A percentile compares a stretch with the other conserved stretches of the same genome.
Evolutionary conservation across 2,888 invertebrate genomes (phyloP).

Genomic region (Patella pellucida): DNA sequence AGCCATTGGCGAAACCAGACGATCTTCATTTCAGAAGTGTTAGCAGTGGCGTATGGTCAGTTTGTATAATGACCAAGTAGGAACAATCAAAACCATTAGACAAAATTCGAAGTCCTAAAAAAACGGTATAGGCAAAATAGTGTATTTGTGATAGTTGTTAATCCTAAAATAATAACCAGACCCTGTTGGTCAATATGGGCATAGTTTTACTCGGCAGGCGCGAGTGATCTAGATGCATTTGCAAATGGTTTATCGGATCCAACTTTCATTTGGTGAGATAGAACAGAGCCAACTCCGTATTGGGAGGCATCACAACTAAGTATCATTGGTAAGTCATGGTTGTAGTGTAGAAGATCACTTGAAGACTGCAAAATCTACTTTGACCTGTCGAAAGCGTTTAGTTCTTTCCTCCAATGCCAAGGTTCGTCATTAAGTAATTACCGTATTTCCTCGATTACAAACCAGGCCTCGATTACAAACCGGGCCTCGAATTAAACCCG

Average conservation of each 20-base stretch:
- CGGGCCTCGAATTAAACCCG: no score
- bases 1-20: conserved; percentile 2
- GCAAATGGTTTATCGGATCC: conserved; percentile 24
- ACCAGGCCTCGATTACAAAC: no score
- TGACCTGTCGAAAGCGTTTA: conserved; percentile 31
- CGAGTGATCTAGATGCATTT: conserved; percentile 24
- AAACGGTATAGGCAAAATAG: no score
- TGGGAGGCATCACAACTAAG: conserved; percentile 54
- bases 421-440: conserved; percentile 30
- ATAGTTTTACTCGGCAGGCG: conserved; percentile 19
- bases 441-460: no score
- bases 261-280: no score
- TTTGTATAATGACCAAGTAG: no score
- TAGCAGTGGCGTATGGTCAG: conserved; percentile 20
- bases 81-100: no score
- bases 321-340: conserved; percentile 68
- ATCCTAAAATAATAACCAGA: no score
- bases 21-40: neutral
- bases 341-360: conserved; percentile 45
- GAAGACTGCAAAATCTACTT: conserved; percentile 42
- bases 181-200: neutral
- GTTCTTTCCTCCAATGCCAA: conserved; percentile 35
- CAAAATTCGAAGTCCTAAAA: no score
- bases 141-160: conserved; percentile 5
- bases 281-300: no score